Evolutionary conservation across 2,113 vertebrate genomes (phyloP).

Genomic region (Phocoena phocoena): DNA sequence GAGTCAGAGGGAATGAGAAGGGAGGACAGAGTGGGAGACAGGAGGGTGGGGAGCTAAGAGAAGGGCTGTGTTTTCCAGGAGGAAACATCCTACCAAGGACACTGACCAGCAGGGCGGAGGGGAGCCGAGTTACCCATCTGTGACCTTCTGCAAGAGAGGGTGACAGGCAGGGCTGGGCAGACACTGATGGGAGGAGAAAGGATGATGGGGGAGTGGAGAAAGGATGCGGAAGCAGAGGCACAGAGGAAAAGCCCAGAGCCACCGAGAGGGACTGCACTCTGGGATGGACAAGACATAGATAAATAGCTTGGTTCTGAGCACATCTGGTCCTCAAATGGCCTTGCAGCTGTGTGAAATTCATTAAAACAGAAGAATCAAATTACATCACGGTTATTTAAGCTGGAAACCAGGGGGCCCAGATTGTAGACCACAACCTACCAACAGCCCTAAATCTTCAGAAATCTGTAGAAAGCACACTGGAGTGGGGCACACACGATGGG

Average conservation of each 20-base stretch:
- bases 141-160: background rate
- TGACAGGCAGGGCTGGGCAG: background rate
- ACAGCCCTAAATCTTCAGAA: background rate
- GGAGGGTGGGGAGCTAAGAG: accelerated
- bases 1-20: background rate
- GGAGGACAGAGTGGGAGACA: accelerated
- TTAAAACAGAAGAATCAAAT: background rate
- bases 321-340: background rate
- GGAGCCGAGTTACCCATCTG: background rate
- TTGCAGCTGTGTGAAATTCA: background rate
- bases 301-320: background rate
- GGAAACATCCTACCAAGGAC: background rate
- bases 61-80: background rate
- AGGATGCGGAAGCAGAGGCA: background rate
- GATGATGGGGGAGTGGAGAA: background rate
- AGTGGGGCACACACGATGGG: accelerated
- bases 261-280: background rate
- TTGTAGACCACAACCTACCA: background rate
- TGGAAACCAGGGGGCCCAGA: background rate
- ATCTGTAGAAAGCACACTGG: background rate
- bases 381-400: background rate
- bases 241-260: background rate
- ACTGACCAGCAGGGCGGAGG: background rate
- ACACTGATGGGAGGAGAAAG: background rate
- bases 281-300: background rate